A percentile compares a stretch with the other conserved stretches of the same genome.
Evolutionary conservation across 2,888 invertebrate genomes (phyloP).

Genomic region (Lithodes maja): DNA sequence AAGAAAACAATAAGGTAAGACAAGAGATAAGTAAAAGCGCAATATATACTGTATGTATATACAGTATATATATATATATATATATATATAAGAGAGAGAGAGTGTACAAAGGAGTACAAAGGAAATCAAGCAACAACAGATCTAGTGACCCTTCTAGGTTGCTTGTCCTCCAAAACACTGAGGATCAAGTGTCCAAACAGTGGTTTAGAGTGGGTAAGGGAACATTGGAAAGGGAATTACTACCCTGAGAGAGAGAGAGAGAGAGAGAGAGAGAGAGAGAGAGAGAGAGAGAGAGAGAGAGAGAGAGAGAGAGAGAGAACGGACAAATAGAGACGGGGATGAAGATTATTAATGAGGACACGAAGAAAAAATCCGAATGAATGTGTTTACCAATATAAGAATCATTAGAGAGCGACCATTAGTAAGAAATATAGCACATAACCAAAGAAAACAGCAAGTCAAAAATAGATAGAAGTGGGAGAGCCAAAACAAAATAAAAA

Average conservation of each 20-base stretch:
- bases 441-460: not conserved
- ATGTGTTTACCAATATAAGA: not conserved
- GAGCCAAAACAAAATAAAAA: not conserved
- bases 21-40: too few relatives aligned
- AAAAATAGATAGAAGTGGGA: not conserved
- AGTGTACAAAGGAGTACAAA: too few relatives aligned
- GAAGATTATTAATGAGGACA: not conserved
- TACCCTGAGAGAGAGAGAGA: not conserved
- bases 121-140: too few relatives aligned
- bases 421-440: not conserved
- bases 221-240: too few relatives aligned
- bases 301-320: not conserved
- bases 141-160: too few relatives aligned
- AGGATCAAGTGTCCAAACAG: too few relatives aligned
- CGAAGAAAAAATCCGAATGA: not conserved
- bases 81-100: too few relatives aligned
- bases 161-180: too few relatives aligned
- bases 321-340: not conserved
- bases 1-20: too few relatives aligned
- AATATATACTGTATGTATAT: too few relatives aligned
- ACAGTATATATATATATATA: too few relatives aligned
- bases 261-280: not conserved
- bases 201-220: too few relatives aligned
- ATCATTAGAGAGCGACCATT: not conserved
- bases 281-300: not conserved